Base-by-base conservation (phyloP, 2,797 vertebrate species). In the Notoglanidium macrostoma region DNA sequence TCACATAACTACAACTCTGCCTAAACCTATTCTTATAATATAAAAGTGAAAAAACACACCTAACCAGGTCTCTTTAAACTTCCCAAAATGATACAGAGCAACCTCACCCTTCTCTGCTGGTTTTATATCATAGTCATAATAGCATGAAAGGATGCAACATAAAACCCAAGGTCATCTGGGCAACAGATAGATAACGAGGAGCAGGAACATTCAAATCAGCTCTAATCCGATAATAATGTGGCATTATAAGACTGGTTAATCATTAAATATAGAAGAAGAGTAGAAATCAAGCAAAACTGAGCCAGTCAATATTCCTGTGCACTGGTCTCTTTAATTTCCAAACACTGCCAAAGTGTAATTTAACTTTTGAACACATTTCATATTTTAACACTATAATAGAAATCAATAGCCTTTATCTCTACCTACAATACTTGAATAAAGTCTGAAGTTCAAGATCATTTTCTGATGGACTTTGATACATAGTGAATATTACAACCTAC, bases 391-490 rank as follows among this genome's bases (percentile, higher is more conserved):
- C 26, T 72, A 32, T 46, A 14, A 84, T 32, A 46, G 32, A 17
- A 1, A 79, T 79, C 59, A 84, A 7, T 23, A 32, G 26, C 65
- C 26, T 23, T 82, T 73, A 55, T 77, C 86, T 85, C 40, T 40
- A 40, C 4, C 55, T 49, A 51, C 72, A 29, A 78, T 83, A 32
- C 81, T 21, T 55, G 78, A 81, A 11, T 68, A 83, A 85, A 89
- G 89, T 86, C 72, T 88, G 73, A 84, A 84, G 83, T 84, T 74
- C 67, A 80, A 63, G 35, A 55, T 82, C 72, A 74, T 74, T 73
- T 79, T 83, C 61, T 32, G 55, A 84, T 77, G 55, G 73, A 87
- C 84, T 83, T 73, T 82, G 90, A 44, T 81, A 54, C 70, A 51
- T 81, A 32, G 61, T 57, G 70, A 77, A 68, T 65, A 32, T 19